Base-by-base conservation (phyloP, 2,113 vertebrate species). In the Mustela nigripes region DNA sequence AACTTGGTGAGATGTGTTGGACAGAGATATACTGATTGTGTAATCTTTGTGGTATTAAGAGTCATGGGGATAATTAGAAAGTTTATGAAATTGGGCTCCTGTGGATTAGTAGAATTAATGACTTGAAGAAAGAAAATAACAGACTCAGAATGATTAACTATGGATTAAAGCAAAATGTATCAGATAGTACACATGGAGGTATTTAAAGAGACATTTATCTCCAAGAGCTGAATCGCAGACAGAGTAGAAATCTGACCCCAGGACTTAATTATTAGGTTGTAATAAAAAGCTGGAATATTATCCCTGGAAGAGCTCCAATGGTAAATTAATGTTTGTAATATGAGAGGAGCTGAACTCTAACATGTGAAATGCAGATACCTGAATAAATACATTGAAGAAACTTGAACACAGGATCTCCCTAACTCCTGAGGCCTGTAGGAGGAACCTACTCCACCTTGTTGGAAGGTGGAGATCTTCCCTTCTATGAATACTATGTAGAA, bases 81-180 rank as follows among this genome's bases (percentile, higher is more conserved):
- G 24, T 5, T 36, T 73, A 42, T 88, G 16, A 65, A 81, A 92
- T 58, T 58, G 56, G 56, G 19, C 15, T 58, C 56, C 19, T 56
- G 53, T 56, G 53, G 53, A 56, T 56, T 56, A 56, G 53, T 56
- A 56, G 53, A 56, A 56, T 56, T 56, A 56, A 56, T 56, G 15
- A 83, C 63, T 65, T 81, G 36, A 96, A 85, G 11, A 95, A 60
- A 65, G 22, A 88, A 78, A 96, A 82, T 82, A 81, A 92, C 14
- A 63, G 24, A 45, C 1, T 65, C 50, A 88, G 81, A 28, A 71
- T 71, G n/a, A 81, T 92, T 42, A 56, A 74, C 74, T 45, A 82
- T n/a, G 28, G 74, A 82, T 56, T 88, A 56, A 92, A 65, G 26
- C 21, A 92, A 92, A 81, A 73, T 92, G 3, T 86, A 11, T 67